phyloP scores from a whole-genome alignment of 2,113 vertebrate genomes.

The Gallinago jamesoni region DNA sequence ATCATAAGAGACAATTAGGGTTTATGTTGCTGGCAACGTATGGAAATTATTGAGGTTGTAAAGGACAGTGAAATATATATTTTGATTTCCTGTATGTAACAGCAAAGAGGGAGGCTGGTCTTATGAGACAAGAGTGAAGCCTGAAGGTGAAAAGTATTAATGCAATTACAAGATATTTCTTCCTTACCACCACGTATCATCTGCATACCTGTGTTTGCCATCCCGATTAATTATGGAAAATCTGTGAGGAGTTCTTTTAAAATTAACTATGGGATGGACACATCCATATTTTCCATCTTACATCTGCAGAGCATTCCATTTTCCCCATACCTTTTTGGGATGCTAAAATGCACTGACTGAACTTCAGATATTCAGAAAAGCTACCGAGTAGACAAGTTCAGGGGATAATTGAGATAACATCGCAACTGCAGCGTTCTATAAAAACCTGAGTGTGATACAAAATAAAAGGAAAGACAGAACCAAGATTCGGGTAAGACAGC shows the following conservation, averaged over 20 bases:
- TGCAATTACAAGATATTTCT: neutral
- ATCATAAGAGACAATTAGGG: neutral
- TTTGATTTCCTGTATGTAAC: neutral
- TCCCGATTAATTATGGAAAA: slow-evolving; percentile 6
- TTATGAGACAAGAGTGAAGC: neutral
- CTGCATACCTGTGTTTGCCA: neutral
- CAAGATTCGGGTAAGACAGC: neutral
- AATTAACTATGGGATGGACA: neutral
- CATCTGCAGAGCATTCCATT: neutral
- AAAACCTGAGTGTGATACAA: neutral
- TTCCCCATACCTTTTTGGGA: neutral
- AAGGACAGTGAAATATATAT: neutral
- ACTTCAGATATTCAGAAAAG: neutral
- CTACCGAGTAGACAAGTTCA: neutral
- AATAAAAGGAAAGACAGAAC: neutral
- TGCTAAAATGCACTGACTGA: neutral
- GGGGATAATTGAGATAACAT: neutral
- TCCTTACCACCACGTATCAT: neutral
- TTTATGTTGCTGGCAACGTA: neutral
- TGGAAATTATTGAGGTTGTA: neutral
- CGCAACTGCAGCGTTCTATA: fast-evolving
- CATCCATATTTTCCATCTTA: neutral
- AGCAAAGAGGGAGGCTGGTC: neutral
- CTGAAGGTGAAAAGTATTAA: neutral
- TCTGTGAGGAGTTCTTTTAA: neutral